Conservation (phyloP, 1,140 invertebrate species). For the Diuraphis noxia region DNA sequence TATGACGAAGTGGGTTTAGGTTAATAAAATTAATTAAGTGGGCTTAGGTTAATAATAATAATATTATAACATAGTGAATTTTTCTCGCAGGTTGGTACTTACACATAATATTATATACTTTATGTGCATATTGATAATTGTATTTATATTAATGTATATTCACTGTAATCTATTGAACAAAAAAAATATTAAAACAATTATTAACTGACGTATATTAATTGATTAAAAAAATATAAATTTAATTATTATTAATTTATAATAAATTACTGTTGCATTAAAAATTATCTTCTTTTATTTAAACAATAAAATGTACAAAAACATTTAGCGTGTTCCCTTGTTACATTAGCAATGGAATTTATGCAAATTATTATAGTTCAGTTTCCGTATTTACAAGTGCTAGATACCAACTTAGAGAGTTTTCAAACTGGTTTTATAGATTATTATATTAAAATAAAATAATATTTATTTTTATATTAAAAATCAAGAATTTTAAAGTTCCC, state of each 20-base stretch:
- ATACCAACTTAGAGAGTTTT: constrained; percentile 11
- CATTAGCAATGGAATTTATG: constrained; percentile 6
- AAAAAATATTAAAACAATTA: background rate
- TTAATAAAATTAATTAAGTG: background rate
- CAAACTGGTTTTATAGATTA: constrained; percentile 9
- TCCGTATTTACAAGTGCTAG: constrained; percentile 9
- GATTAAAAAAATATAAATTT: background rate
- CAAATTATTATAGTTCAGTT: background rate
- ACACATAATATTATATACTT: background rate
- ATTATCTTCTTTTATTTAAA: background rate
- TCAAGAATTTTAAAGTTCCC: background rate
- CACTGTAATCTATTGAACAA: background rate
- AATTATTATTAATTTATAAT: background rate
- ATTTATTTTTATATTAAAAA: background rate
- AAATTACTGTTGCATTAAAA: background rate
- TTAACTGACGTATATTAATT: background rate
- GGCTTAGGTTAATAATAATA: background rate
- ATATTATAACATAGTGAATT: background rate
- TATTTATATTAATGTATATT: too few species aligned
- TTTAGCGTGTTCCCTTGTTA: background rate
- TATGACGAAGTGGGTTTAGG: background rate
- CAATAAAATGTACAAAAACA: background rate
- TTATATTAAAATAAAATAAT: background rate
- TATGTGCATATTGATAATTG: background rate
- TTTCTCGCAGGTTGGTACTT: background rate